These are phyloP conservation scores for Columba janthina DNA, from an alignment of 2,113 vertebrate species.

Conservation along the genomic window DNA sequence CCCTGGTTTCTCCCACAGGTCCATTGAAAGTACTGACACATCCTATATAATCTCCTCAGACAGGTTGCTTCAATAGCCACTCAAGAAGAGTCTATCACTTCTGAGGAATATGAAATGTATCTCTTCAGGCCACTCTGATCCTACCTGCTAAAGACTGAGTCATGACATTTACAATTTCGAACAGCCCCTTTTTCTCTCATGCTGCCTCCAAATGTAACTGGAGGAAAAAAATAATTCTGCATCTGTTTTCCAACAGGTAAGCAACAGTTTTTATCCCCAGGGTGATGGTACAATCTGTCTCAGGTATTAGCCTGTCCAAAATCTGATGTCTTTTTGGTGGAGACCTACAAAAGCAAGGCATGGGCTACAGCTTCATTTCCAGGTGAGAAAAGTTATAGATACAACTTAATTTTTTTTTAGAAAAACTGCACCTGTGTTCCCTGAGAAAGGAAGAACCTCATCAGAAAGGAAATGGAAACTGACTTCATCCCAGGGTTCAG, in stretches of 20 bases:
- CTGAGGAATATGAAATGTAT: neutral
- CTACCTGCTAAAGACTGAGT: neutral
- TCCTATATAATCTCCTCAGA: accelerated
- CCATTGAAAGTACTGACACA: neutral
- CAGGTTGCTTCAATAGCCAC: neutral
- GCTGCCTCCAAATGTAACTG: neutral
- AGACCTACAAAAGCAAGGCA: neutral
- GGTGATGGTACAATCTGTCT: neutral
- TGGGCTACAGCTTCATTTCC: neutral
- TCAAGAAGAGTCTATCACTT: neutral
- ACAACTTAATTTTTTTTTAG: neutral
- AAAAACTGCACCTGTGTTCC: neutral
- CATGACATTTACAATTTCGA: neutral
- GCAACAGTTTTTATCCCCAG: neutral
- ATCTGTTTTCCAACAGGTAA: neutral
- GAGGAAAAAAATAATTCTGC: neutral
- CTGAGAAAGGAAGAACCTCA: neutral
- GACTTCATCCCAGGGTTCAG: neutral
- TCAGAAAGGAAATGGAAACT: neutral
- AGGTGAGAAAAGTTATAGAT: neutral
- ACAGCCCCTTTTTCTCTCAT: neutral
- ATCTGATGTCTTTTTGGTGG: neutral
- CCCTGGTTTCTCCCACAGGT: neutral
- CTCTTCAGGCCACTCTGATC: neutral
- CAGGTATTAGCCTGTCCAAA: neutral